Conservation (phyloP, 1,140 invertebrate genomes). For the Papilio polyxenes region DNA sequence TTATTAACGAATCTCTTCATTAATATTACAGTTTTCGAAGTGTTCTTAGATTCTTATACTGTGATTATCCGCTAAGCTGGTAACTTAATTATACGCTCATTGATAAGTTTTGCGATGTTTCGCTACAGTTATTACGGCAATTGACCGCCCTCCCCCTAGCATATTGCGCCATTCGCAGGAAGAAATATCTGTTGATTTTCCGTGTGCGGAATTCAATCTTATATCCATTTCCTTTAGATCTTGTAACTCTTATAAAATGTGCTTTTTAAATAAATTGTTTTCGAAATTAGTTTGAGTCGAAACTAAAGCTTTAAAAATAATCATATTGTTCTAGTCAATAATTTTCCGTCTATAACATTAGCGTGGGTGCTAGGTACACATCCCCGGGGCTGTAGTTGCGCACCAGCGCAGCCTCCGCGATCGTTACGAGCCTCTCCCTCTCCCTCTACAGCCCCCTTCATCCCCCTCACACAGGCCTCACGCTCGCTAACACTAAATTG, state of each 20-base stretch:
- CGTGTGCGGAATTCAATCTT: background rate
- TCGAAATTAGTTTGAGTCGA: too few relatives aligned
- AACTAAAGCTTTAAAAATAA: background rate
- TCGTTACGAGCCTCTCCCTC: slow-evolving; percentile 28
- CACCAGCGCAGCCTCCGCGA: slow-evolving; percentile 37
- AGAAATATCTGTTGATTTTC: background rate
- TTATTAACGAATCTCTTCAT: too few relatives aligned
- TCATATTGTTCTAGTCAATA: background rate
- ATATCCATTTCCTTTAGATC: background rate
- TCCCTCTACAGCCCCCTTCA: background rate
- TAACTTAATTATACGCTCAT: background rate
- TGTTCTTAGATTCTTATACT: background rate
- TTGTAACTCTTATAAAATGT: too few relatives aligned
- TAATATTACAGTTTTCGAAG: background rate
- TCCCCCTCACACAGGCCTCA: background rate
- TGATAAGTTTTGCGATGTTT: background rate
- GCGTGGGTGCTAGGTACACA: background rate
- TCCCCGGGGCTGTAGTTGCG: background rate
- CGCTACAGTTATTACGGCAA: background rate
- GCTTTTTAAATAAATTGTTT: too few relatives aligned
- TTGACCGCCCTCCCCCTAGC: background rate
- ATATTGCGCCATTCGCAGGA: background rate
- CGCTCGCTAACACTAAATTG: background rate
- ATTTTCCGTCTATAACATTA: slow-evolving; percentile 10
- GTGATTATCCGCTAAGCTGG: background rate